Conservation (phyloP, 2,113 vertebrate species). For the Deroptyus accipitrinus region DNA sequence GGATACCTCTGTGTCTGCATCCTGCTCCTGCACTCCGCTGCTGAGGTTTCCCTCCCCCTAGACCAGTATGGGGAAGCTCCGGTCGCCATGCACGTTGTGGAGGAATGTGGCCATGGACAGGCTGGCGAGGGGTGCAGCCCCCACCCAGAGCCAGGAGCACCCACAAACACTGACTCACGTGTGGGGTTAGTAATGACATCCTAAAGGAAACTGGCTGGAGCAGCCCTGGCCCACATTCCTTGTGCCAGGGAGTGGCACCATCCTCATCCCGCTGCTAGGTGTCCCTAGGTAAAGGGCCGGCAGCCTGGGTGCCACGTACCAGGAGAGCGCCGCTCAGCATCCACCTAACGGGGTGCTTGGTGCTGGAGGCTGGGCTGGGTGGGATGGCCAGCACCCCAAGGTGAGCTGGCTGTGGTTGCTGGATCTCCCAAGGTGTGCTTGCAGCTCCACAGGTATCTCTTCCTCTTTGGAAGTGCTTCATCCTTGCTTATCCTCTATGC, state of each 20-base stretch:
- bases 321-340: background rate
- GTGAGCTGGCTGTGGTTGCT: background rate
- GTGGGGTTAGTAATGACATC: background rate
- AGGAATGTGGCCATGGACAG: background rate
- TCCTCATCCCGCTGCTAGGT: background rate
- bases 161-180: background rate
- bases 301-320: rapidly evolving
- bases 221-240: conserved; percentile 26
- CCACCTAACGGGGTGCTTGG: background rate
- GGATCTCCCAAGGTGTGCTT: rapidly evolving
- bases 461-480: background rate
- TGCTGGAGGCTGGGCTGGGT: background rate
- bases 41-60: background rate
- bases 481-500: background rate
- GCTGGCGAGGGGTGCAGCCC: background rate
- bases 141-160: background rate
- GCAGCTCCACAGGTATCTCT: background rate
- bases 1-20: rapidly evolving
- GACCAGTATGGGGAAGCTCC: background rate
- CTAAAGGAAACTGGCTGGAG: background rate
- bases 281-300: conserved; percentile 19
- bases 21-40: background rate
- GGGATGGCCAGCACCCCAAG: background rate
- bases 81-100: background rate
- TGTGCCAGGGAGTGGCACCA: background rate